Base-by-base conservation (phyloP, 2,888 invertebrate species). In the Bellardia pandia region DNA sequence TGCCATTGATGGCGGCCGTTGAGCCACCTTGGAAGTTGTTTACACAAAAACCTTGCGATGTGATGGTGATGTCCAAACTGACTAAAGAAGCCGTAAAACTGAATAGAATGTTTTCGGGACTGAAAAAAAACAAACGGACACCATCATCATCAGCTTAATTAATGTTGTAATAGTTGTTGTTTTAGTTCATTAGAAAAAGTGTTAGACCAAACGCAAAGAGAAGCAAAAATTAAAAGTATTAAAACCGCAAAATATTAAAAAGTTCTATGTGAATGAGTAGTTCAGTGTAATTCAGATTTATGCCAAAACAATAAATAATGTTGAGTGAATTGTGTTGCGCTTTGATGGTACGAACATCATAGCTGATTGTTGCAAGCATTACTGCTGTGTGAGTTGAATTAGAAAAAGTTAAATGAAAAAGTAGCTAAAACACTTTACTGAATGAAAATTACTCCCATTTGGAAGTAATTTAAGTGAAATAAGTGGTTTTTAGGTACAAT, bases 31-130 rank as follows among this genome's bases (percentile, higher is more conserved):
- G 94, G 79, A 94, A 93, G 64, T 91, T 92, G 66, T 93, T 93
- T 4, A 94, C 89, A 75, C 92, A 92, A 83, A 92, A 93, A 7
- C 94, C 94, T 1, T 89, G 88, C 79, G 94, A 94, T 88, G 94
- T 94, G 68, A 95, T 94, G 30, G 94, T 92, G 90, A 95, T 94
- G 88, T 95, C 95, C 62, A 94, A 92, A 88, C 95, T 95, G 56
- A 95, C 93, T 51, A 95, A 94, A 7, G 95, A 94, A 2, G 95
- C 95, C 6, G 95, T 95, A 48, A 95, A 93, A 83, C 93, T 94
- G 62, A 95, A 93, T 4, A 94, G 90, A 51, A 94, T 92, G 0
- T 91, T 93, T 72, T 93, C 93, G 13, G 91, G 88, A 82, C 92
- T 92, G 88, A 7, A 64, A 37, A 64, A 37, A 48, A 53, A 56